Percentiles rank a stretch among this genome's conserved stretches.
Evolutionary conservation across 2,797 vertebrate species (phyloP).

Genomic region (Xyrichtys novacula): DNA sequence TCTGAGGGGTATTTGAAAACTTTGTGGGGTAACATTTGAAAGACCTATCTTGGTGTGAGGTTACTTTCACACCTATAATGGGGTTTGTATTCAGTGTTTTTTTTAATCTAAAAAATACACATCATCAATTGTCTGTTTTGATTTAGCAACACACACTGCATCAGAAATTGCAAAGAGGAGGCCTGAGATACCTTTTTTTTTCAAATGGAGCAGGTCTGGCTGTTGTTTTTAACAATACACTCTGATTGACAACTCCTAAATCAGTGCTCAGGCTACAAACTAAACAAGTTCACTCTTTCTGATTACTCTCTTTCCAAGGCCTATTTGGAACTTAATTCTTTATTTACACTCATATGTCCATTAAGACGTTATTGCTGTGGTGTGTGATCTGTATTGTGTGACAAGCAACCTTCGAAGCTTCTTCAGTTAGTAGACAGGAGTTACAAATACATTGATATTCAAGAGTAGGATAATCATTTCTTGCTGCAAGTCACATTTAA

Average conservation of each 20-base stretch:
- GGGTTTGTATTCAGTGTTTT: slow-evolving; percentile 15
- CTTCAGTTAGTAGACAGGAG: no score
- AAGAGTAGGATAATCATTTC: no score
- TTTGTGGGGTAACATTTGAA: slow-evolving; percentile 1
- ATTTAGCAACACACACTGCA: background rate
- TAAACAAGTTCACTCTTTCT: background rate
- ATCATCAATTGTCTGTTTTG: background rate
- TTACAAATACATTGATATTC: no score
- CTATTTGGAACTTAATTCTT: background rate
- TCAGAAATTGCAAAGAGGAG: background rate
- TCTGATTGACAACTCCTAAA: background rate
- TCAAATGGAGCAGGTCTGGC: background rate
- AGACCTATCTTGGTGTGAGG: background rate
- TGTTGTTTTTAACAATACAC: background rate
- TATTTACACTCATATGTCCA: no score
- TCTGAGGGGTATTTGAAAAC: slow-evolving; percentile 11
- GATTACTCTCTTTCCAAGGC: background rate
- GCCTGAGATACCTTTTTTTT: background rate
- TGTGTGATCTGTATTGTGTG: no score
- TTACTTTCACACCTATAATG: background rate
- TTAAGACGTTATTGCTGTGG: no score
- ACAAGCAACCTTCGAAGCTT: no score
- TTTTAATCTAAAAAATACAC: background rate
- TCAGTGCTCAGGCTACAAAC: background rate
- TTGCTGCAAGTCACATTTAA: no score